Conservation (phyloP, 2,113 vertebrate species). For the Lichenostomus cassidix region DNA sequence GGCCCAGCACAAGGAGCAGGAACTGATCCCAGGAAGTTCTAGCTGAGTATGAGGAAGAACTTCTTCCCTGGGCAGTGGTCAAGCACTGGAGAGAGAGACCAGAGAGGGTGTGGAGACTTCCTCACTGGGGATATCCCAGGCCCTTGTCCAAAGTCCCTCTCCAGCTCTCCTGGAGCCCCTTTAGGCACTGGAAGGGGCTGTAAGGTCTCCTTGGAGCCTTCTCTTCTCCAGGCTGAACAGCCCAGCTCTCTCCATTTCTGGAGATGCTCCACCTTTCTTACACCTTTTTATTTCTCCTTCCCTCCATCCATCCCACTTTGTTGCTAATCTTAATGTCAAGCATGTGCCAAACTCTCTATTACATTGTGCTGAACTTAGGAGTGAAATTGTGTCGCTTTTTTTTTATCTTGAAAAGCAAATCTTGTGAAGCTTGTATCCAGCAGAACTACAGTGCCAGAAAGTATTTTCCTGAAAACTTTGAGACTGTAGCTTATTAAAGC, state of each 20-base stretch:
- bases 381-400: conserved; percentile 44
- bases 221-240: not conserved
- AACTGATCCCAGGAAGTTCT: not conserved
- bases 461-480: conserved; percentile 70
- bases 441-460: conserved; percentile 54
- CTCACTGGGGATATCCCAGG: not conserved
- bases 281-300: not conserved
- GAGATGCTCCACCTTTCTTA: not conserved
- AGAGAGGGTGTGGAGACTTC: no score
- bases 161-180: not conserved
- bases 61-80: no score
- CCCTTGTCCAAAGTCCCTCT: not conserved
- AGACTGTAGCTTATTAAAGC: conserved; percentile 62
- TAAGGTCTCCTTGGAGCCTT: not conserved
- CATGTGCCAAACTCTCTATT: not conserved
- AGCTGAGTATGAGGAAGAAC: no score
- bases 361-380: conserved; percentile 45
- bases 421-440: not conserved
- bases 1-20: not conserved
- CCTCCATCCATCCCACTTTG: not conserved
- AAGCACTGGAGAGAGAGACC: no score
- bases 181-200: not conserved
- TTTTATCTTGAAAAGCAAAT: conserved; percentile 39
- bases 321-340: not conserved
- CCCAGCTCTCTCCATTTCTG: not conserved